Base-by-base conservation (phyloP, 2,113 vertebrate genomes). In the Atractosteus spatula region DNA sequence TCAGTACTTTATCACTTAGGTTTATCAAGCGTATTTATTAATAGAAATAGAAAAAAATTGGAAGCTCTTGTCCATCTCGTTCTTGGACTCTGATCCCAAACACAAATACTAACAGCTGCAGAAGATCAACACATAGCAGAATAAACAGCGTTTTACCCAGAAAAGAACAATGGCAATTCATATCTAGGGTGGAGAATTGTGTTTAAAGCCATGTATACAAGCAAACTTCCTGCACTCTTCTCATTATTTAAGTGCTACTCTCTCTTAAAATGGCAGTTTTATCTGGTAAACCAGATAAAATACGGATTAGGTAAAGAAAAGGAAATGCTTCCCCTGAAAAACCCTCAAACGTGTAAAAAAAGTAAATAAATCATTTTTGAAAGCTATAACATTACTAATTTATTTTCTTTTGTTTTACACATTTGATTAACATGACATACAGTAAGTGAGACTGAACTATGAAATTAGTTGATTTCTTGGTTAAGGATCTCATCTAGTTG, bases 221-320 rank as follows among this genome's bases (percentile, higher is more conserved):
- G 29, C 29, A 29, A 29, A 41, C 68, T 62, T 51, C 16, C 62
- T 56, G 65, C 68, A 66, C 63, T 72, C 72, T 77, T 66, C 74
- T 76, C 64, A n/a, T 71, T 78, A 75, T 78, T 77, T 82, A 78
- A 82, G 79, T 82, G 78, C 77, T 41, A 71, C 78, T 80, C 77
- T 74, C 72, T 77, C 80, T 80, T 81, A 82, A 29, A 84, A 82
- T 75, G 80, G 76, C 80, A 80, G 80, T 79, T 82, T 82, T 82
- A 82, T 84, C 80, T 84, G 77, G 78, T 29, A 29, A 29, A 29
- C 29, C 1, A 29, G 29, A 29, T 29, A 29, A 29, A 29, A 29
- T 29, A 29, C 29, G 29, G 29, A 29, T 29, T 29, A 29, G 29
- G 29, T 29, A 29, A 29, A 29, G 2, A 29, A 29, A 29, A 29